phyloP scores from a whole-genome alignment of 2,888 invertebrate genomes.

The Hydrotaea diabolus region DNA sequence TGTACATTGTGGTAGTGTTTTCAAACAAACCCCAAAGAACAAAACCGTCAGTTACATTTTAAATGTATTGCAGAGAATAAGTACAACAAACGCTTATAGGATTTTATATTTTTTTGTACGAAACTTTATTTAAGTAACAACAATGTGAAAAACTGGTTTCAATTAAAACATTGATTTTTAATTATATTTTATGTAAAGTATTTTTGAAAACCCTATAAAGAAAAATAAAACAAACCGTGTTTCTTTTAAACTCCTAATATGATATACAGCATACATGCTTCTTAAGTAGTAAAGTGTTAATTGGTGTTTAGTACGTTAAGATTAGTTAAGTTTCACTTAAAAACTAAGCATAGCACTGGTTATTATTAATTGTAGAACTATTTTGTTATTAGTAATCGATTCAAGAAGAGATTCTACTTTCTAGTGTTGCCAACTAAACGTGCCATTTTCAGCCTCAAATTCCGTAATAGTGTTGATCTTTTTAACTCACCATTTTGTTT shows the following conservation, averaged over 20 bases:
- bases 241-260: constrained; percentile 10
- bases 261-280: constrained; percentile 57
- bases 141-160: constrained; percentile 55
- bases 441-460: constrained; percentile 68
- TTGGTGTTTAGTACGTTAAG: constrained; percentile 44
- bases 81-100: constrained; percentile 42
- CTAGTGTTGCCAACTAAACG: constrained; percentile 65
- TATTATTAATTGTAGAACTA: constrained; percentile 31
- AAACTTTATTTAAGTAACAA: constrained; percentile 61
- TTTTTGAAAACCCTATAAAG: background rate
- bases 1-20: constrained; percentile 47
- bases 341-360: constrained; percentile 54
- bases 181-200: background rate
- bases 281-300: constrained; percentile 43
- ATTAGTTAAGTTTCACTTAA: constrained; percentile 43
- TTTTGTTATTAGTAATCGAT: constrained; percentile 38
- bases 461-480: constrained; percentile 64
- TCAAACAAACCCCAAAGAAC: background rate
- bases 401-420: constrained; percentile 47
- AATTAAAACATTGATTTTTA: constrained; percentile 48
- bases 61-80: background rate
- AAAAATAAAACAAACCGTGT: background rate
- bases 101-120: constrained; percentile 41
- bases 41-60: background rate
- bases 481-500: constrained; percentile 69